Evolutionary conservation across 2,888 invertebrate species (phyloP).

Genomic region (Glyphotaelius pellucidus): DNA sequence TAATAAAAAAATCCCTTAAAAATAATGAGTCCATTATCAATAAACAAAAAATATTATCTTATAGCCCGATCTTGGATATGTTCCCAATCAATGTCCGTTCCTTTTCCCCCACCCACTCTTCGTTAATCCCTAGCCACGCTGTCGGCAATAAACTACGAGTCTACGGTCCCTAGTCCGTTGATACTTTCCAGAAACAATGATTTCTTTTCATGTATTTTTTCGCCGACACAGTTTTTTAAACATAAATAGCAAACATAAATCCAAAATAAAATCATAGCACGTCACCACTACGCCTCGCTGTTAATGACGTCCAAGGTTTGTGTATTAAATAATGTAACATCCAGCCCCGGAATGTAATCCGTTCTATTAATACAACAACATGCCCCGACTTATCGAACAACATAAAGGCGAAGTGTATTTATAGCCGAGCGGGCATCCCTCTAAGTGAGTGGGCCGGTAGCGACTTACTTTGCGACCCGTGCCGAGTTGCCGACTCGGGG

Average conservation of each 20-base stretch:
- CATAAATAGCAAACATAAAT: neutral
- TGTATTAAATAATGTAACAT: neutral
- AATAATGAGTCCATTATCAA: too few species aligned
- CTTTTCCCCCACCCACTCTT: too few species aligned
- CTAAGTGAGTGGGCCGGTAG: constrained; percentile 29
- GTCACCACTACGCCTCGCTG: neutral
- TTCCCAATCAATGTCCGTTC: too few species aligned
- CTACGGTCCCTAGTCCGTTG: too few species aligned
- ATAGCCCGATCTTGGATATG: too few species aligned
- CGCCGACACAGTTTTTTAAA: neutral
- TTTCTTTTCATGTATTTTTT: neutral
- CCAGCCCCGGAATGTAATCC: neutral
- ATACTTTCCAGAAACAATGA: neutral
- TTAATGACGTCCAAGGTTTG: neutral
- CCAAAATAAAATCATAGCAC: neutral
- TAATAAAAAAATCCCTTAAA: too few species aligned
- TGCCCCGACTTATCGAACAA: constrained; percentile 5
- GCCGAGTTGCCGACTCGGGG: neutral
- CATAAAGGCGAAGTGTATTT: constrained; percentile 33
- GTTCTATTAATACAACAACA: neutral
- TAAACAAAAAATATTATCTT: too few species aligned
- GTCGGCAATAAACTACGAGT: too few species aligned
- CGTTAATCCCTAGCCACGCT: too few species aligned
- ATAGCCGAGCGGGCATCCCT: constrained; percentile 46
- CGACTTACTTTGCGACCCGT: neutral